Evolutionary conservation across 2,888 invertebrate genomes (phyloP), one percentile per base, ranked within the genome.

Genomic region (Chouioia cunea): DNA sequence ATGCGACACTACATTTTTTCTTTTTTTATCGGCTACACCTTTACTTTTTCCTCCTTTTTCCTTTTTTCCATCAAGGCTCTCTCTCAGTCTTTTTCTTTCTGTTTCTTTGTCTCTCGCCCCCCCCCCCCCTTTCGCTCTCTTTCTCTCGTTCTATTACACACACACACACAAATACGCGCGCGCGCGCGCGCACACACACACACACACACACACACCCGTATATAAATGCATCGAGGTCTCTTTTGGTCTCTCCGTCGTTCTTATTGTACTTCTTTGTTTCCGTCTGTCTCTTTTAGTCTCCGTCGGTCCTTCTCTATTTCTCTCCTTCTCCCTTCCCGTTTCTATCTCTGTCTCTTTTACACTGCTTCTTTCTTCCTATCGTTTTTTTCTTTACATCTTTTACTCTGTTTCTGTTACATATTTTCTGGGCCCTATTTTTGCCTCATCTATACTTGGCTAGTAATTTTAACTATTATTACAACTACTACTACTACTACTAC

Each of bases 1-100:
- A 48, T 63, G 71, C 43, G 69, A 71, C 71, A 71, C 60, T 65
- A 63, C 66, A 56, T 70, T 73, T 70, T 70, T 70, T 73, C 27
- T 27, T 27, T 27, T 27, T 27, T 27, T 27, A 27, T 27, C 4
- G 4, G 50, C 18, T 48, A 16, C 50, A 18, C 50, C n/a, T 18
- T n/a, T 48, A 18, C 4, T 48, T 16, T 48, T 48, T 48, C n/a
- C n/a, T 48, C 4, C 18, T 16, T 48, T 4, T 48, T 48, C 18
- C 50, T 8, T 16, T 48, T 48, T 48, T 48, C 18, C 27, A 54
- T 54, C 16, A 54, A 4, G 27, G 15, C 18, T 54, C 6, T 16
- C 10, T 12, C 15, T 54, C n/a, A n/a, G n/a, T n/a, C 27, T 23
- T 15, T 54, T 20, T 54, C 22, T 23, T 15, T 54, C 54, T 54